These are phyloP conservation scores for Centropus bengalensis DNA, from an alignment of 2,113 vertebrate genomes.

Conservation along the genomic window DNA sequence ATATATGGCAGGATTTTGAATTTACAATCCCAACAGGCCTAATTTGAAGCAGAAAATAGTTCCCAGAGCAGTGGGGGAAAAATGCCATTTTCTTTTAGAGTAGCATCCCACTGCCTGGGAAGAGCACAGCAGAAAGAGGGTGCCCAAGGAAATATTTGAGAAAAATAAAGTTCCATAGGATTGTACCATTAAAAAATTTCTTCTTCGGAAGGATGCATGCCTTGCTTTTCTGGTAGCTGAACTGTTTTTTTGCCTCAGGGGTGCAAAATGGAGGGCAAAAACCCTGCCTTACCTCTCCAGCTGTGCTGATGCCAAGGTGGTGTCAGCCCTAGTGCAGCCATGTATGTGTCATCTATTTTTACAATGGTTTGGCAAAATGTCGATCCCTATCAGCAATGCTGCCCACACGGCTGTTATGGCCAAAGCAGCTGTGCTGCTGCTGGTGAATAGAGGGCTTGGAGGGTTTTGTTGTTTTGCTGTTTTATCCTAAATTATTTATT, in stretches of 20 bases:
- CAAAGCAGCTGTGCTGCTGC: neutral
- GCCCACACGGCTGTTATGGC: fast-evolving
- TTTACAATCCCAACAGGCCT: neutral
- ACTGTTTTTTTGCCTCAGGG: neutral
- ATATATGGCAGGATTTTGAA: neutral
- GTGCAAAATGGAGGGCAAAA: neutral
- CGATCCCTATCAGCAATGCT: neutral
- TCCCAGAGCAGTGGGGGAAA: neutral
- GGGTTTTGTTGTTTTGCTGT: neutral
- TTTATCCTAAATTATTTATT: neutral
- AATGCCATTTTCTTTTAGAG: neutral
- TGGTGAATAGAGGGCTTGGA: neutral
- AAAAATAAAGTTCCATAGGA: neutral
- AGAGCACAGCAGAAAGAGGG: neutral
- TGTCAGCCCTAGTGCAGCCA: neutral
- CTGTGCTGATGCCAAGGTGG: neutral
- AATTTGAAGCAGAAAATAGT: neutral
- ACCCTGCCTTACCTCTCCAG: neutral
- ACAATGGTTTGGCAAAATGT: neutral
- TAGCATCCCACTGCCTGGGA: neutral
- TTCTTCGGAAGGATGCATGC: neutral
- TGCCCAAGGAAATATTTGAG: neutral
- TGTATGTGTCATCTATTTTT: neutral
- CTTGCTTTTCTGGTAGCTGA: neutral
- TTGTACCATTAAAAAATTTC: neutral